Base-by-base conservation (phyloP, 2,888 invertebrate species). In the Drosophila villosipedis region DNA sequence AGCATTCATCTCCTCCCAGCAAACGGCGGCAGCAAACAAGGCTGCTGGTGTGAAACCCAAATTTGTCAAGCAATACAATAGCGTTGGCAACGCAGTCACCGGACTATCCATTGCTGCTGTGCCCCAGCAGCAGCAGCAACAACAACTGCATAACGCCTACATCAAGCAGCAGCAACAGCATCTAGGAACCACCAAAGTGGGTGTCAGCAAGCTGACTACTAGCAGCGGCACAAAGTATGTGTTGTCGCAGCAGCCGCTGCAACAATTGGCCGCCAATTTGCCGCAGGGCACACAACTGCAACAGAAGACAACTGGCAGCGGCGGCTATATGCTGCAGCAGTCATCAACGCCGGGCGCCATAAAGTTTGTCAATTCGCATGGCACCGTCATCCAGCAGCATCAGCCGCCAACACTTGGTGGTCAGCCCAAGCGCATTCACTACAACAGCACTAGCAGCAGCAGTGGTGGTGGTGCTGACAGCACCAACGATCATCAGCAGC, bases 351-450 rank as follows among this genome's bases (percentile, higher is more conserved):
- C 80, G 19, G 78, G 77, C 37, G 70, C 92, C 30, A 93, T 93
- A 14, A 93, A 93, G 76, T 93, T 93, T 89, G 93, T 93, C 10
- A 93, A 93, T 76, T 92, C 93, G 4, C 93, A 93, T 52, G 93
- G 93, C 39, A 93, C 93, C 3, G 91, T 93, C 25, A 91, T 93
- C 68, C 93, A 93, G 59, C 93, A 91, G 59, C 93, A 92, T 71
- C 92, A 89, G 54, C 68, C 78, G 22, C 22, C 47, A 47, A 47
- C 47, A 25, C 47, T 47, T 6, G 60, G 62, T 22, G 28, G 67
- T 16, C 74, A 78, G 64, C 65, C 67, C 19, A 89, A 76, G 50
- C 70, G 76, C 31, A 81, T 74, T 28, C 79, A 77, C 73, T 84
- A 79, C 84, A 82, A 83, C 69, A 81, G 81, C 69, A 79, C 66